phyloP scores from a whole-genome alignment of 2,888 invertebrate genomes.

The Lydus trimaculatus region DNA sequence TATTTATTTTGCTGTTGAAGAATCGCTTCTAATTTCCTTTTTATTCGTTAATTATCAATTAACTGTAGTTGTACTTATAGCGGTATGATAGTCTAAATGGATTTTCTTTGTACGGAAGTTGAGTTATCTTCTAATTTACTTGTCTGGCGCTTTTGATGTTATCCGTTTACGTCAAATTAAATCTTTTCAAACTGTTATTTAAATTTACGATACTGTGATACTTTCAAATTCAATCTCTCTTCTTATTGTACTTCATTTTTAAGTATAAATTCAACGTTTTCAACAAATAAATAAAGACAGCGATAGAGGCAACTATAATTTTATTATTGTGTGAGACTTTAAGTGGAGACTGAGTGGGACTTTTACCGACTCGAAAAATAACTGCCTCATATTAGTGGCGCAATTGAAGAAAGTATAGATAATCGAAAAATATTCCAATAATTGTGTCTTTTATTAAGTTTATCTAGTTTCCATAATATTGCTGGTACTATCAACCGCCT shows the following conservation, averaged over 20 bases:
- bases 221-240: background rate
- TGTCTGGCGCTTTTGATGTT: slow-evolving; percentile 7
- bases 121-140: slow-evolving; percentile 20
- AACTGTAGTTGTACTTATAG: background rate
- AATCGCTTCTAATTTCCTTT: background rate
- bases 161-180: slow-evolving; percentile 2
- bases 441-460: too few species aligned
- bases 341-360: too few species aligned
- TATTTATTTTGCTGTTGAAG: too few species aligned
- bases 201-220: background rate
- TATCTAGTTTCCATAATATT: too few species aligned
- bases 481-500: too few species aligned
- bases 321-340: too few species aligned
- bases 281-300: too few species aligned
- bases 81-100: background rate
- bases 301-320: too few species aligned
- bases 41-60: background rate
- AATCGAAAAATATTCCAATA: too few species aligned
- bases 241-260: background rate
- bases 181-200: slow-evolving; percentile 3
- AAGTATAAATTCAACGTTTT: background rate
- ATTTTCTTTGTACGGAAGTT: slow-evolving; percentile 6
- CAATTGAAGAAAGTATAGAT: too few species aligned
- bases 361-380: too few species aligned
- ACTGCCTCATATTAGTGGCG: too few species aligned